Conservation (phyloP, 2,113 vertebrate genomes). For the Macrotus californicus region DNA sequence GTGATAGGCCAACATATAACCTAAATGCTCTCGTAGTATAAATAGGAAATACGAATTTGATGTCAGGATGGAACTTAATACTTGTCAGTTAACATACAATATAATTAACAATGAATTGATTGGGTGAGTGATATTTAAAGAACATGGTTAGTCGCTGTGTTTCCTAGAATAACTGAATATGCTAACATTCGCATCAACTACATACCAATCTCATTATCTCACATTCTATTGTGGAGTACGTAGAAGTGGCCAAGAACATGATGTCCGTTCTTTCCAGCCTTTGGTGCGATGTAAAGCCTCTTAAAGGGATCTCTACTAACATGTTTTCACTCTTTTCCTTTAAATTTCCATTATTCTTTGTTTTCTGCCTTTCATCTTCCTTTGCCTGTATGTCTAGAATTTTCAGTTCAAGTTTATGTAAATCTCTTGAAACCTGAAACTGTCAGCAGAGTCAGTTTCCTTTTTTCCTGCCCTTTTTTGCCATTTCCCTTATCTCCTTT, state of each 20-base stretch:
- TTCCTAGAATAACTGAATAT: background rate
- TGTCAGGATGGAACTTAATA: background rate
- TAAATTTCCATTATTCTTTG: conserved; percentile 76
- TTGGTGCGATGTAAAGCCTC: conserved; percentile 76
- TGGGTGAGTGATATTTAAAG: background rate
- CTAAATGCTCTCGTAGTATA: background rate
- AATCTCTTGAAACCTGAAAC: conserved; percentile 82
- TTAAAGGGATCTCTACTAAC: conserved; percentile 72
- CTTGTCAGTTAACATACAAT: accelerated
- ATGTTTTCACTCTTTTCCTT: conserved; percentile 83
- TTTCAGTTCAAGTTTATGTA: conserved; percentile 80
- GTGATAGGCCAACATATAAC: background rate
- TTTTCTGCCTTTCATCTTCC: conserved; percentile 77
- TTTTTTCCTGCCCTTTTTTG: conserved; percentile 77
- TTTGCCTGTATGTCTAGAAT: conserved; percentile 75
- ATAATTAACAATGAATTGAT: background rate
- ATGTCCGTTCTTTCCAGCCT: conserved; percentile 76
- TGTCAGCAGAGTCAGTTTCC: conserved; percentile 73
- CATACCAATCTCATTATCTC: background rate
- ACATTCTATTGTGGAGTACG: conserved; percentile 67
- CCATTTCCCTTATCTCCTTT: conserved; percentile 65
- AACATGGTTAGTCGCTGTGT: background rate
- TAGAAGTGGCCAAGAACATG: conserved; percentile 54
- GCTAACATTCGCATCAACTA: background rate
- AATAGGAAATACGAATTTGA: background rate